phyloP scores from a whole-genome alignment of 1,140 invertebrate genomes.

The Psix sp. region DNA sequence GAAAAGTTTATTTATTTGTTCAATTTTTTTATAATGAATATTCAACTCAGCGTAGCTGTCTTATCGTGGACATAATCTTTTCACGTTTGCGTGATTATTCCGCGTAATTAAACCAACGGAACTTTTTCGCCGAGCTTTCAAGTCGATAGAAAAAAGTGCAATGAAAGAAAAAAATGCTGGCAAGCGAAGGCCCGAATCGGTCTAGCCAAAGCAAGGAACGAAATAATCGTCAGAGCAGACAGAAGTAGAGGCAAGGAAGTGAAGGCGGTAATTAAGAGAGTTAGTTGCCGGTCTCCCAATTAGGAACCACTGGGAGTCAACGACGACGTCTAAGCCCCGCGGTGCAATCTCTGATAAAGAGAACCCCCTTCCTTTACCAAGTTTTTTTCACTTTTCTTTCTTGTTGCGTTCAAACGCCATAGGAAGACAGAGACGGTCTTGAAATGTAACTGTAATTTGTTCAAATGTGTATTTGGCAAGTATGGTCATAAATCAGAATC shows the following conservation, averaged over 20 bases:
- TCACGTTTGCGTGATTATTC: slow-evolving; percentile 72
- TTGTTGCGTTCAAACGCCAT: slow-evolving; percentile 22
- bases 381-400: slow-evolving; percentile 1
- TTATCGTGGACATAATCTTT: slow-evolving; percentile 33
- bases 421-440: not conserved
- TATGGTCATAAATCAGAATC: too few species aligned
- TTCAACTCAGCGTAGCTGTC: too few species aligned
- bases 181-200: slow-evolving; percentile 29
- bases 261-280: slow-evolving; percentile 77
- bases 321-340: slow-evolving; percentile 67
- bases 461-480: not conserved
- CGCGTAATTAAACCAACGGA: slow-evolving; percentile 76
- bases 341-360: slow-evolving; percentile 68
- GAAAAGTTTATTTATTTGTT: too few species aligned
- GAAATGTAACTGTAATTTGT: slow-evolving; percentile 18
- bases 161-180: slow-evolving; percentile 51
- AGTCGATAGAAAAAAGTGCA: slow-evolving; percentile 38
- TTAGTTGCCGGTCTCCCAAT: slow-evolving; percentile 77
- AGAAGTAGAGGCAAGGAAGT: slow-evolving; percentile 66
- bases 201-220: slow-evolving; percentile 54
- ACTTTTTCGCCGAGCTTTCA: slow-evolving; percentile 66
- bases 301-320: slow-evolving; percentile 72
- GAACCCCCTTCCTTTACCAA: slow-evolving; percentile 36
- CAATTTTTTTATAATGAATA: too few species aligned
- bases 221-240: slow-evolving; percentile 56